These are phyloP conservation scores for Acronicta aceris DNA, from an alignment of 2,888 invertebrate genomes.

Conservation along the genomic window DNA sequence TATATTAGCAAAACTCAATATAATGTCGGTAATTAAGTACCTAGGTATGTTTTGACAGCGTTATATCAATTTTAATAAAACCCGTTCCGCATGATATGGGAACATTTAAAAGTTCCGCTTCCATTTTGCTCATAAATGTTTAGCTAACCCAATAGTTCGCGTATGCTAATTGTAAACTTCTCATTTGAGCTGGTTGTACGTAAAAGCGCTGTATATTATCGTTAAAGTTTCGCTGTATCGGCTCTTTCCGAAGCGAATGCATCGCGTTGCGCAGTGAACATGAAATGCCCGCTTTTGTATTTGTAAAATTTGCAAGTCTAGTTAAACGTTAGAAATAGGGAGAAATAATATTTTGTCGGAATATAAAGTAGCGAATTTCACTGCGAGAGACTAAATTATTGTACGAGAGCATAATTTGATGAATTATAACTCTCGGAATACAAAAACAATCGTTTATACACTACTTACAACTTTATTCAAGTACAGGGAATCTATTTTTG, in stretches of 20 bases:
- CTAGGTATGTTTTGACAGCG: background rate
- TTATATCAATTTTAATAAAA: constrained; percentile 3
- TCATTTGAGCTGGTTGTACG: constrained; percentile 36
- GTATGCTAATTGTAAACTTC: constrained; percentile 56
- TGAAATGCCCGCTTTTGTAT: constrained; percentile 37
- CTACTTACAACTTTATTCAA: too few relatives aligned
- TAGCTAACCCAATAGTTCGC: constrained; percentile 38
- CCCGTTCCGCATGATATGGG: background rate
- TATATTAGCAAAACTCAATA: too few relatives aligned
- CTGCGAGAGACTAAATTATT: too few relatives aligned
- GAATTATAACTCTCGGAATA: too few relatives aligned
- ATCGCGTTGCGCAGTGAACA: constrained; percentile 31
- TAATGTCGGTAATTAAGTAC: too few relatives aligned
- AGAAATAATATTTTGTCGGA: too few relatives aligned
- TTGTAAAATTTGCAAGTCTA: constrained; percentile 38
- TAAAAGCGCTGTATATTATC: constrained; percentile 59
- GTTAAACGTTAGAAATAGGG: too few relatives aligned
- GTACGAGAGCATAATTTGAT: too few relatives aligned
- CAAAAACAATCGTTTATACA: too few relatives aligned
- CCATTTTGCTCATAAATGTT: constrained; percentile 26
- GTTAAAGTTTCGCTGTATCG: constrained; percentile 59
- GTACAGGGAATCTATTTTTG: too few relatives aligned
- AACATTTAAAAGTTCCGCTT: constrained; percentile 8
- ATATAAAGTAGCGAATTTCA: too few relatives aligned
- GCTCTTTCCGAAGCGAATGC: constrained; percentile 45